These are phyloP conservation scores for Orussus abietinus DNA, from an alignment of 1,140 invertebrate species.

Conservation along the genomic window DNA sequence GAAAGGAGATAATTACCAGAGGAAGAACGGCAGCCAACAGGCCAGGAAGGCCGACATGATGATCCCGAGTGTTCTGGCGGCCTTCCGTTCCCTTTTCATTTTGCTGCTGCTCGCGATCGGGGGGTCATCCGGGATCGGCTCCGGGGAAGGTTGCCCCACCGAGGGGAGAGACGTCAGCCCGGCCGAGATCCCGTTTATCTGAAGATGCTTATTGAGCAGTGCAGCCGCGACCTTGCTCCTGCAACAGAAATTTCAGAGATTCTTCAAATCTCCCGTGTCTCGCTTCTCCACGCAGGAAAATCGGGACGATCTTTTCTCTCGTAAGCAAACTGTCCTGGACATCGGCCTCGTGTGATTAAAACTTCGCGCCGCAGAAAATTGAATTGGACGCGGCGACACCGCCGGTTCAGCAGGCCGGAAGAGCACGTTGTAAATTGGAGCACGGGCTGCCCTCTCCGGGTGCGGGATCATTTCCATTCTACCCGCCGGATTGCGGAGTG, in stretches of 20 bases:
- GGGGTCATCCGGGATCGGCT: slow-evolving; percentile 48
- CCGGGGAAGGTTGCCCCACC: slow-evolving; percentile 41
- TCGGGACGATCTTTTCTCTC: no score
- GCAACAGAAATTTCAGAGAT: slow-evolving; percentile 27
- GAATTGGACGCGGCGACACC: no score
- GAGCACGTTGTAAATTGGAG: no score
- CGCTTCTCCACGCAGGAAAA: no score
- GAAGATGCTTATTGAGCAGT: slow-evolving; percentile 79
- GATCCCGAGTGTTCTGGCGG: slow-evolving; percentile 89
- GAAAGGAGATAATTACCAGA: slow-evolving; percentile 61
- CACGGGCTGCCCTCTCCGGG: no score
- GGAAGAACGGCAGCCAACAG: slow-evolving; percentile 94
- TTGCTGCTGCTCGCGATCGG: slow-evolving; percentile 63
- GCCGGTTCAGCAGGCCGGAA: no score
- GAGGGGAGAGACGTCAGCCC: slow-evolving; percentile 60
- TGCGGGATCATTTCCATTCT: no score
- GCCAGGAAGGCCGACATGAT: slow-evolving; percentile 92
- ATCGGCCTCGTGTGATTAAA: no score
- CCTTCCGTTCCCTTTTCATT: slow-evolving; percentile 90
- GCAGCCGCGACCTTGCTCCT: slow-evolving; percentile 82
- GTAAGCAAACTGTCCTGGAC: no score
- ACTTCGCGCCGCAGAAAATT: no score
- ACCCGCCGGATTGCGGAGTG: no score
- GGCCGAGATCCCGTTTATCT: slow-evolving; percentile 79
- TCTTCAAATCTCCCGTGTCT: no score